These are phyloP conservation scores for Timema cristinae DNA, from an alignment of 2,888 invertebrate species.

Conservation along the genomic window DNA sequence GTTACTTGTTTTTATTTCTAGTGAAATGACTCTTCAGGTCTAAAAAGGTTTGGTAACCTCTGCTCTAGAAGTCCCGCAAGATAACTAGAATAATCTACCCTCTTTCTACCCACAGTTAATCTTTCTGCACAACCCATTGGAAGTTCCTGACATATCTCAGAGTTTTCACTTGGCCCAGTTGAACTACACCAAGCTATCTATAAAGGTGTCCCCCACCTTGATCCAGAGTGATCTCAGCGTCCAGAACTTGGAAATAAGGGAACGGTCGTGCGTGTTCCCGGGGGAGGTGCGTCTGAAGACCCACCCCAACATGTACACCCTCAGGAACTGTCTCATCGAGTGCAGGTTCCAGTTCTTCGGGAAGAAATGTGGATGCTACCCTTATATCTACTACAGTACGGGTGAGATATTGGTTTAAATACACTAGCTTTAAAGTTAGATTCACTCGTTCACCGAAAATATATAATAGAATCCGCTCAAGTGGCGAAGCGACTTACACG, in stretches of 20 bases:
- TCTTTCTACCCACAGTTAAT: too few relatives aligned
- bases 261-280: conserved; percentile 36
- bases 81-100: too few relatives aligned
- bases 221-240: conserved; percentile 35
- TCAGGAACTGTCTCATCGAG: conserved; percentile 36
- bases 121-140: background rate
- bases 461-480: too few relatives aligned
- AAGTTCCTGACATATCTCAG: background rate
- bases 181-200: background rate
- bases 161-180: background rate
- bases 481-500: too few relatives aligned
- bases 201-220: conserved; percentile 34
- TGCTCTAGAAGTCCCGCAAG: too few relatives aligned
- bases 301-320: conserved; percentile 33
- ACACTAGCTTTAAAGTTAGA: too few relatives aligned
- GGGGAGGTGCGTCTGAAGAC: conserved; percentile 32
- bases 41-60: too few relatives aligned
- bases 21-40: too few relatives aligned
- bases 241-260: conserved; percentile 30
- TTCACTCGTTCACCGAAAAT: too few relatives aligned
- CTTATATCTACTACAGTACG: conserved; percentile 34
- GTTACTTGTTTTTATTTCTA: too few relatives aligned
- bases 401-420: too few relatives aligned
- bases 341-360: conserved; percentile 35
- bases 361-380: conserved; percentile 35